A percentile compares a stretch with the other conserved stretches of the same genome.
phyloP scores from a whole-genome alignment of 2,888 invertebrate species.

The Coelinius sp. region DNA sequence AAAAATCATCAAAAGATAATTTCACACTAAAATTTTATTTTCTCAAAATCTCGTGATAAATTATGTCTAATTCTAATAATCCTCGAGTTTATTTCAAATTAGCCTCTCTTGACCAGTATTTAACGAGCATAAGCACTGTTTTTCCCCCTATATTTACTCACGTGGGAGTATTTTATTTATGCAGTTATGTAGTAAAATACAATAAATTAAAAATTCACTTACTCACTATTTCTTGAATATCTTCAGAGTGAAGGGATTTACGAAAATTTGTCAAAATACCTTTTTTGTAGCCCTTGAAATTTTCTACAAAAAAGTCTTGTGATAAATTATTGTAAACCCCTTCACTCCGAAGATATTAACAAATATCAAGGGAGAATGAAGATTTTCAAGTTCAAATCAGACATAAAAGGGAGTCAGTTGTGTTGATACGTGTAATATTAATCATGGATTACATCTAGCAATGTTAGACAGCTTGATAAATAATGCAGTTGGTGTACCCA shows the following conservation, averaged over 20 bases:
- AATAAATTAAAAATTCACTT: background rate
- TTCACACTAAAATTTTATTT: background rate
- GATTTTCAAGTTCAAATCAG: background rate
- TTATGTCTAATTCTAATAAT: background rate
- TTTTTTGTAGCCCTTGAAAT: too few relatives aligned
- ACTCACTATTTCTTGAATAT: too few relatives aligned
- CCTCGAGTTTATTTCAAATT: background rate
- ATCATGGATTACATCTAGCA: conserved; percentile 1
- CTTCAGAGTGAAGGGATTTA: too few relatives aligned
- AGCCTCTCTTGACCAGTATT: background rate
- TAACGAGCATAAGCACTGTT: too few relatives aligned
- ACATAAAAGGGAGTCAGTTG: background rate
- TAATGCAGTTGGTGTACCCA: conserved; percentile 28
- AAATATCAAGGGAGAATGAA: background rate
- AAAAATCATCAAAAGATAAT: background rate
- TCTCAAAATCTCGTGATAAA: background rate
- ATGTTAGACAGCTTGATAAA: conserved; percentile 28
- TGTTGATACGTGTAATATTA: background rate
- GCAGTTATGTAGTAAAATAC: background rate
- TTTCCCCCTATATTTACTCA: background rate
- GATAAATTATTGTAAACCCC: too few relatives aligned
- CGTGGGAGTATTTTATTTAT: background rate
- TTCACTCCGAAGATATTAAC: background rate
- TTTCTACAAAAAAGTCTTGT: too few relatives aligned
- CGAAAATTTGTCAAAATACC: too few relatives aligned